Conservation (phyloP, 2,888 invertebrate species). For the Apeira syringaria region DNA sequence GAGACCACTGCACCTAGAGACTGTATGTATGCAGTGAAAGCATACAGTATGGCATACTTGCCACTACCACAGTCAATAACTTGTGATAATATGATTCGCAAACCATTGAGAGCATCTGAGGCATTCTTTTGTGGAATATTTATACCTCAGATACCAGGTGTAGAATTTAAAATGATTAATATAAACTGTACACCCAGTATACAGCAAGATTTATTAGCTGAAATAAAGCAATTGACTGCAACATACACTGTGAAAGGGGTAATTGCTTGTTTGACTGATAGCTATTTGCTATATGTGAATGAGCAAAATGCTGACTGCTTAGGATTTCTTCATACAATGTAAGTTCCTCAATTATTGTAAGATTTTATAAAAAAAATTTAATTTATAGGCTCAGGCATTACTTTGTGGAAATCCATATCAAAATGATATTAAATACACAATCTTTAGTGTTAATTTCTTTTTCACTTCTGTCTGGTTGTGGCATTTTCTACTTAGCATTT, state of each 20-base stretch:
- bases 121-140: constrained; percentile 64
- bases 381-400: no score
- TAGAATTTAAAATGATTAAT: constrained; percentile 61
- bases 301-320: constrained; percentile 63
- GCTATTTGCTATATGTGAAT: constrained; percentile 59
- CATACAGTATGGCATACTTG: constrained; percentile 56
- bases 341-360: no score
- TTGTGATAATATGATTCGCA: constrained; percentile 41
- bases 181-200: constrained; percentile 15
- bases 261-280: constrained; percentile 71
- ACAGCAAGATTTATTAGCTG: constrained; percentile 45
- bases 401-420: no score
- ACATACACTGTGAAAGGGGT: constrained; percentile 62
- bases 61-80: constrained; percentile 57
- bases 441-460: no score
- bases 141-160: constrained; percentile 67
- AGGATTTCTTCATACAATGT: constrained; percentile 64
- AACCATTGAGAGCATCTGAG: constrained; percentile 27
- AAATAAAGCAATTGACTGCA: constrained; percentile 47
- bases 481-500: no score
- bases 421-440: no score
- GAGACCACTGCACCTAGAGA: constrained; percentile 58
- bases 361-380: no score
- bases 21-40: constrained; percentile 59
- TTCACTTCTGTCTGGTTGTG: no score